Conservation (phyloP, 2,888 invertebrate genomes). For the Pachymerium ferrugineum region DNA sequence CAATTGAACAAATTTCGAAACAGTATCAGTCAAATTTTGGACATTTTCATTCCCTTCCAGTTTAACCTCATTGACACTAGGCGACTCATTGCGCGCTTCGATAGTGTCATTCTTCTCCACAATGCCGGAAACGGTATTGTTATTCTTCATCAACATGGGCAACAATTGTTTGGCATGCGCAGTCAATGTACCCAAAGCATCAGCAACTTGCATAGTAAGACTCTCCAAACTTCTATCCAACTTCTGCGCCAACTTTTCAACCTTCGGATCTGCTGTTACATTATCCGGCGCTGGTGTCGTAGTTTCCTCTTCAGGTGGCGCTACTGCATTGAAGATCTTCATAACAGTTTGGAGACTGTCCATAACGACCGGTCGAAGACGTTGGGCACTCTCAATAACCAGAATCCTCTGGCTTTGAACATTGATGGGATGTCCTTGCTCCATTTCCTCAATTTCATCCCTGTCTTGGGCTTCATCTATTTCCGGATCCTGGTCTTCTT, state of each 20-base stretch:
- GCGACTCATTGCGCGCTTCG: neutral
- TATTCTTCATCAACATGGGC: neutral
- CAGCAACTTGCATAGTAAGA: slow-evolving; percentile 27
- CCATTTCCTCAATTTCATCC: neutral
- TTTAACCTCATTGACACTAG: neutral
- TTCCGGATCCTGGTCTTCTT: slow-evolving; percentile 11
- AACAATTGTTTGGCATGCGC: slow-evolving; percentile 29
- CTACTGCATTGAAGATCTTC: slow-evolving; percentile 30
- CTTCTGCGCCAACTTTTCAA: slow-evolving; percentile 6
- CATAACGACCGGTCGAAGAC: slow-evolving; percentile 28
- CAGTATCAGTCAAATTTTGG: slow-evolving; percentile 19
- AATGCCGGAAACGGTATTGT: slow-evolving; percentile 9
- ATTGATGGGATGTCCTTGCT: neutral
- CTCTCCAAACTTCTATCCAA: slow-evolving; percentile 24
- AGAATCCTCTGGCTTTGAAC: slow-evolving; percentile 11
- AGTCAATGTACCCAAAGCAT: slow-evolving; percentile 14
- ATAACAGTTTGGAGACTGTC: slow-evolving; percentile 31
- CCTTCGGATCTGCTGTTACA: neutral
- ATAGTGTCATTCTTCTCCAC: slow-evolving; percentile 19
- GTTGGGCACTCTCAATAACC: slow-evolving; percentile 17
- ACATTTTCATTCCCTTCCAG: neutral
- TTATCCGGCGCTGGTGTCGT: neutral
- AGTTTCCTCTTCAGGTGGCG: neutral
- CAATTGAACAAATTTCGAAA: slow-evolving; percentile 6
- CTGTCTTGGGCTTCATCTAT: neutral